These are phyloP conservation scores for Actenoides lindsayi DNA, from an alignment of 2,113 vertebrate genomes.

Conservation along the genomic window DNA sequence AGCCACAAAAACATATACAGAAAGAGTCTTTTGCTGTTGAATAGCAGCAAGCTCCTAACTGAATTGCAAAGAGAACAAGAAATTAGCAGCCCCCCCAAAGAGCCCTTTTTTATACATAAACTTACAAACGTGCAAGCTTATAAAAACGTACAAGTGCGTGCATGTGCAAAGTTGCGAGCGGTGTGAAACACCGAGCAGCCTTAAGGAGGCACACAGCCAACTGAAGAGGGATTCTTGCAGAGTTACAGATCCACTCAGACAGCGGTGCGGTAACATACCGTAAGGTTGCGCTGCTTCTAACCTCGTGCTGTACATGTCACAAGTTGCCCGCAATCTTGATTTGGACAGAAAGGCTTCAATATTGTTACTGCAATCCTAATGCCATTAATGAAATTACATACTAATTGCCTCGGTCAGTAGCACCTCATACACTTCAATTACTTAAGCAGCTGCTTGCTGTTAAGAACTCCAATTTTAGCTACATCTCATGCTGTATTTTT, in stretches of 20 bases:
- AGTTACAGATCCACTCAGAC: constrained; percentile 10
- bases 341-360: constrained; percentile 56
- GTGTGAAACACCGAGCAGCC: neutral
- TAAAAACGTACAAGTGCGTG: neutral
- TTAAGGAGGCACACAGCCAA: neutral
- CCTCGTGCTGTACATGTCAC: neutral
- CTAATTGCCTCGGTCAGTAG: constrained; percentile 51
- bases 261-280: constrained; percentile 3
- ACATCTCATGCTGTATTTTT: neutral
- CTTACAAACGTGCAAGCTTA: neutral
- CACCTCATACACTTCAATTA: constrained; percentile 27
- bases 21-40: neutral
- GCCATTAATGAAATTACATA: constrained; percentile 45
- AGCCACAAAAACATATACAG: neutral
- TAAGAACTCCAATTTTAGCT: constrained; percentile 45
- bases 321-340: constrained; percentile 24
- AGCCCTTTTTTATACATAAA: neutral
- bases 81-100: neutral
- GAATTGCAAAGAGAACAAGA: neutral
- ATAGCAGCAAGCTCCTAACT: neutral
- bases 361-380: constrained; percentile 26
- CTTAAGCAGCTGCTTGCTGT: constrained; percentile 12
- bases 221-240: rapidly evolving
- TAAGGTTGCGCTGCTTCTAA: neutral
- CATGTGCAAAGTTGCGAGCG: neutral